Base-by-base conservation (phyloP, 2,113 vertebrate genomes). In the Pipa parva region DNA sequence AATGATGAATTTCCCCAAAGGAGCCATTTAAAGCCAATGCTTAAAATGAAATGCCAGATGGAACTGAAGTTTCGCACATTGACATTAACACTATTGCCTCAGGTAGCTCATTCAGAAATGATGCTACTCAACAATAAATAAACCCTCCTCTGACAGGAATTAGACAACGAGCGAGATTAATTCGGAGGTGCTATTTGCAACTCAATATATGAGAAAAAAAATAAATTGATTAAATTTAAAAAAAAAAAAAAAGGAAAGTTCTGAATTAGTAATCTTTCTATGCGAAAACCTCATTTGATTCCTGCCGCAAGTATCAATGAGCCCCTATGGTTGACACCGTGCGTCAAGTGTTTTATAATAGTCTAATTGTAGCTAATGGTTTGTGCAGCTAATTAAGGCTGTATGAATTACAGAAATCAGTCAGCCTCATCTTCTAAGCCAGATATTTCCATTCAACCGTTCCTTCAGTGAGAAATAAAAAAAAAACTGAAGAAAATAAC, bases 341-440 rank as follows among this genome's bases (percentile, higher is more conserved):
- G 76, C 88, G 90, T 89, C 87, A 89, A 97, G 94, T 90, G 88
- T 95, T 97, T 92, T 92, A 93, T 97, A 97, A 96, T 94, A 93
- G 92, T 94, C 92, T 97, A 97, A 98, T 97, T 97, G 95, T 95
- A 94, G 92, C 93, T 97, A 98, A 98, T 97, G 95, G 93, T 94
- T 98, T 97, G 95, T 97, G 94, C 94, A 95, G 94, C 94, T 97
- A 97, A 97, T 97, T 98, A 97, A 96, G 94, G 93, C 90, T 91
- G 91, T 97, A 96, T 97, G 92, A 98, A 98, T 98, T 96, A 97
- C 92, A 93, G 92, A 93, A 95, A 96, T 98, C 95, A 94, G 92
- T 96, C 94, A 97, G 90, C 85, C 87, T 93, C 89, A 85, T 86
- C 89, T 88, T 88, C 84, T 83, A 82, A 88, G 87, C 82, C 82